Evolutionary conservation across 2,888 invertebrate genomes (phyloP), one percentile per base, ranked within the genome.

Genomic region (Schizotus pectinicornis): DNA sequence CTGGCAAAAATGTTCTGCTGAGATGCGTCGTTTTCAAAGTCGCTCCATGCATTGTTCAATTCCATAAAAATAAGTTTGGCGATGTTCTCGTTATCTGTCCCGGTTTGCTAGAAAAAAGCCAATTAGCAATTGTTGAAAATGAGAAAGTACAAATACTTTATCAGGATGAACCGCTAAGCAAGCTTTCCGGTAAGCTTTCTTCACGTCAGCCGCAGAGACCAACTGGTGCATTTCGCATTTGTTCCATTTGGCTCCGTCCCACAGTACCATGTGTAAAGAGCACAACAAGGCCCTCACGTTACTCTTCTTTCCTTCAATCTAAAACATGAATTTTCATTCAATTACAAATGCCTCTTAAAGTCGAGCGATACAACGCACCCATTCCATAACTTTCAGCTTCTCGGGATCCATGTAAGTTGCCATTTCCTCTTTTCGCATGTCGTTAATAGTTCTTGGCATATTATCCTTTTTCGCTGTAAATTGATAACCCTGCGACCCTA

Each of bases 1-100:
- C 72, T 73, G 53, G 69, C 65, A 81, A 89, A 89, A 80, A 88
- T 81, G 74, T 90, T 91, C 55, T 75, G 73, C 77, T 92, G 92
- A 65, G 90, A 86, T 58, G 88, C 82, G 79, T 93, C 92, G 75
- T 88, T 91, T 78, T 96, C 96, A 80, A 99, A 99, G 77, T 97
- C 95, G 71, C 90, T 91, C 97, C 98, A 99, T 12, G 98, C 98
- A 78, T 98, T 98, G 81, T 98, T 99, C 67, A 99, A 83, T 82
- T 99, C 98, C 89, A 98, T 96, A 81, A 99, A 99, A 74, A 99
- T 94, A 78, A 97, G 83, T 82, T 94, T 96, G 6, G 99, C 98
- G 70, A 98, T 84, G 69, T 91, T 89, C 80, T 98, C 96, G 77
- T 98, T 92, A 22, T 90, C 88, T 2, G 94, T 94, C 32, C 95